A percentile compares a stretch with the other conserved stretches of the same genome.
Evolutionary conservation across 2,113 vertebrate species (phyloP).

Genomic region (Marmota monax): DNA sequence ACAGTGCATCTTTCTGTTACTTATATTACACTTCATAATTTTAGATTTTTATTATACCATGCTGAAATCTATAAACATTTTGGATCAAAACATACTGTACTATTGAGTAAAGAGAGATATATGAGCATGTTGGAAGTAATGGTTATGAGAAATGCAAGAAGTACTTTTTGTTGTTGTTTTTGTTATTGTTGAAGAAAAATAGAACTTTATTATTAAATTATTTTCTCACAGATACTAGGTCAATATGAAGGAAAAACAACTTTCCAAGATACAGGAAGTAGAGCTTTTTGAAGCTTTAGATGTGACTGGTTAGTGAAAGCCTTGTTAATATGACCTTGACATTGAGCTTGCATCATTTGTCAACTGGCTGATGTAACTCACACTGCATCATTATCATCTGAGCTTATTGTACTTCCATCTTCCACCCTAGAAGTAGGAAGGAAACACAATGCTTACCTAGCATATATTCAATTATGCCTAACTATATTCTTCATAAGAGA

Average conservation of each 20-base stretch:
- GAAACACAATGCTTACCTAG: conserved; percentile 52
- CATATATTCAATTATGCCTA: conserved; percentile 48
- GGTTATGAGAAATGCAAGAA: neutral
- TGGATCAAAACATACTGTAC: neutral
- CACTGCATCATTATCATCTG: conserved; percentile 70
- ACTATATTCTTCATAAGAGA: conserved; percentile 15
- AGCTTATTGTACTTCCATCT: conserved; percentile 42
- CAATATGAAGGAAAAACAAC: neutral
- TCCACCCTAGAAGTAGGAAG: conserved; percentile 21
- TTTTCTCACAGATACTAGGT: neutral
- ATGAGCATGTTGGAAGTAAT: neutral
- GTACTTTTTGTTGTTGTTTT: neutral
- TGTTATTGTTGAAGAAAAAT: neutral
- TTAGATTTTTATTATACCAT: neutral
- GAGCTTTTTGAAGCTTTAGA: neutral
- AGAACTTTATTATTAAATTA: neutral
- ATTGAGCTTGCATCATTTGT: conserved; percentile 38
- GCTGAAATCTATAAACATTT: neutral
- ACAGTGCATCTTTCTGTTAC: neutral
- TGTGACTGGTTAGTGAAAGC: neutral
- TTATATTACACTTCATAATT: neutral
- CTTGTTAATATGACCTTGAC: neutral
- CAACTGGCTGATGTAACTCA: neutral
- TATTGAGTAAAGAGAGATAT: neutral
- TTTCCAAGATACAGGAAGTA: neutral